Evolutionary conservation across 2,113 vertebrate species (phyloP).

Genomic region (Crypturellus undulatus): DNA sequence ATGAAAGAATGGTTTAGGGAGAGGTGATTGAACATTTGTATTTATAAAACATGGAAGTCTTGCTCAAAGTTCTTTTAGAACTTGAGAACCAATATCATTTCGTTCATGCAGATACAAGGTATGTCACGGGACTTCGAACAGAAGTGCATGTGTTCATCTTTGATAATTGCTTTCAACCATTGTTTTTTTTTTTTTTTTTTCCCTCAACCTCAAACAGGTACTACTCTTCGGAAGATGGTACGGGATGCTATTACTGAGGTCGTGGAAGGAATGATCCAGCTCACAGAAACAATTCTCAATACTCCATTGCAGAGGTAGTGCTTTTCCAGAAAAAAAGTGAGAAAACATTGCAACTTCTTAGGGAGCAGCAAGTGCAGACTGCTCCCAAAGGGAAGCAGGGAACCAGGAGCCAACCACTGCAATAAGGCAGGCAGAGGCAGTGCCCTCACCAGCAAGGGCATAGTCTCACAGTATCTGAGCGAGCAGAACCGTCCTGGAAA

Average conservation of each 20-base stretch:
- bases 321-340: background rate
- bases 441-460: background rate
- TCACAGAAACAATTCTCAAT: constrained; percentile 84
- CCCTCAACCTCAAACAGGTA: constrained; percentile 75
- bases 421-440: background rate
- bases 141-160: background rate
- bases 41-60: background rate
- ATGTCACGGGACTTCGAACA: background rate
- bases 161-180: background rate
- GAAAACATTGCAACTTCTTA: background rate
- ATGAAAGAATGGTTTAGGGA: background rate
- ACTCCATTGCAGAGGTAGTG: constrained; percentile 84
- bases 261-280: constrained; percentile 86
- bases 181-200: background rate
- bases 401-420: background rate
- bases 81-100: background rate
- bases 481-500: background rate
- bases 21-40: background rate
- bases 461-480: background rate
- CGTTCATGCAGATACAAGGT: background rate
- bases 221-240: constrained; percentile 85
- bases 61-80: background rate
- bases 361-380: background rate
- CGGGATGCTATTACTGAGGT: constrained; percentile 84
- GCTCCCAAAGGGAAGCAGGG: background rate